These are phyloP conservation scores for Theristicus caerulescens DNA, from an alignment of 2,113 vertebrate species.

Conservation along the genomic window DNA sequence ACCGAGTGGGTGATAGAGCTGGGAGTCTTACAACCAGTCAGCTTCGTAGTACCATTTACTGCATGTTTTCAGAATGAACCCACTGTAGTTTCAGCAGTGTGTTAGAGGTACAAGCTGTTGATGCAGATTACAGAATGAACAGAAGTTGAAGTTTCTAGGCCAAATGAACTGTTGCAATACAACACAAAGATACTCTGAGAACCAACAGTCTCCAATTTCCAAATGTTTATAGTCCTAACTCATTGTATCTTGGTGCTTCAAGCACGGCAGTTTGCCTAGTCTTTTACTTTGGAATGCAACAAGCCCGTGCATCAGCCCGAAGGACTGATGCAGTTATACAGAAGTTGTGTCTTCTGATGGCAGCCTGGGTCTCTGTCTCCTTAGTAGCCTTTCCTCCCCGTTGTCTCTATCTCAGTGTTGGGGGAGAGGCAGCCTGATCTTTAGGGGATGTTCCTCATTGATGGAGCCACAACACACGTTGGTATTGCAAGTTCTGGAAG, in stretches of 20 bases:
- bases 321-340: neutral
- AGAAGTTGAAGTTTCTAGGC: neutral
- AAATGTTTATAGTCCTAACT: neutral
- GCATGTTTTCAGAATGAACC: neutral
- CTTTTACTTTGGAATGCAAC: neutral
- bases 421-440: neutral
- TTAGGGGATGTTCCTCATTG: neutral
- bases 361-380: neutral
- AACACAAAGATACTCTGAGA: neutral
- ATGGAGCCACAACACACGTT: neutral
- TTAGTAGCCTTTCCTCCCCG: neutral
- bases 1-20: neutral
- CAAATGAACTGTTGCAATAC: neutral
- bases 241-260: neutral
- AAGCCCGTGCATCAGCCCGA: neutral
- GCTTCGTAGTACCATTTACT: neutral
- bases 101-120: neutral
- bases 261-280: neutral
- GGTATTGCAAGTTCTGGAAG: neutral
- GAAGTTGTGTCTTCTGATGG: neutral
- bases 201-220: neutral
- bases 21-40: neutral
- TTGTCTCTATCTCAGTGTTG: neutral
- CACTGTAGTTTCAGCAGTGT: rapidly evolving
- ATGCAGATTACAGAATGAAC: neutral